A percentile compares a stretch with the other conserved stretches of the same genome.
phyloP scores from a whole-genome alignment of 2,888 invertebrate species.

The Gryllus longicercus region DNA sequence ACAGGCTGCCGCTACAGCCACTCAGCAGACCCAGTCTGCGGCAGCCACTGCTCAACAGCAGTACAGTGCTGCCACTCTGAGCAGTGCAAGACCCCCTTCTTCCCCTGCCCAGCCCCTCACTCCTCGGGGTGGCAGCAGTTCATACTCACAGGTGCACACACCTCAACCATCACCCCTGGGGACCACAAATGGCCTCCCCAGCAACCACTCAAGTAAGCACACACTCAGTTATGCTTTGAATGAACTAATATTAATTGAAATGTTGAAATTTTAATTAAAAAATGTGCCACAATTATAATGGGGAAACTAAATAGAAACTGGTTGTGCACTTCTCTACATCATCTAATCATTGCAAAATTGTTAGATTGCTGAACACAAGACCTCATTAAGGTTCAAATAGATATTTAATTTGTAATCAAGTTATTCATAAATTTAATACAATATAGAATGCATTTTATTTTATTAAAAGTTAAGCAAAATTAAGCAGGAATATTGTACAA shows the following conservation, averaged over 20 bases:
- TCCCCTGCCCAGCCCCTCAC: slow-evolving; percentile 36
- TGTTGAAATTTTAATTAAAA: too few species aligned
- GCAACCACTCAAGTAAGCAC: slow-evolving; percentile 25
- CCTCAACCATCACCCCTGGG: slow-evolving; percentile 40
- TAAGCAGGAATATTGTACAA: too few species aligned
- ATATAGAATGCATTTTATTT: neutral
- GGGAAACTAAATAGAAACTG: too few species aligned
- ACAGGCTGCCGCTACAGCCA: neutral
- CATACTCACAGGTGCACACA: slow-evolving; percentile 37
- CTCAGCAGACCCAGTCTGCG: neutral
- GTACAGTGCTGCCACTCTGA: slow-evolving; percentile 24
- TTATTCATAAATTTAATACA: too few species aligned
- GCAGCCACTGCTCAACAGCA: slow-evolving; percentile 29
- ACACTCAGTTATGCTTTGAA: neutral
- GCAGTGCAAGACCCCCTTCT: slow-evolving; percentile 35
- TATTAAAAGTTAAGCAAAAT: neutral
- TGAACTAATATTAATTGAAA: too few species aligned
- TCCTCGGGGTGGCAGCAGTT: slow-evolving; percentile 34
- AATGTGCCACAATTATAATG: too few species aligned
- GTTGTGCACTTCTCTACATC: too few species aligned
- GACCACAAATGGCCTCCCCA: slow-evolving; percentile 28
- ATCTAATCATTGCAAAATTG: too few species aligned
- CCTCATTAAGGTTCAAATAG: too few species aligned
- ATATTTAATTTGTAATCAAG: too few species aligned
- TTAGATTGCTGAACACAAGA: too few species aligned